phyloP scores from a whole-genome alignment of 1,140 invertebrate genomes.

The Drosophila trapezifrons region DNA sequence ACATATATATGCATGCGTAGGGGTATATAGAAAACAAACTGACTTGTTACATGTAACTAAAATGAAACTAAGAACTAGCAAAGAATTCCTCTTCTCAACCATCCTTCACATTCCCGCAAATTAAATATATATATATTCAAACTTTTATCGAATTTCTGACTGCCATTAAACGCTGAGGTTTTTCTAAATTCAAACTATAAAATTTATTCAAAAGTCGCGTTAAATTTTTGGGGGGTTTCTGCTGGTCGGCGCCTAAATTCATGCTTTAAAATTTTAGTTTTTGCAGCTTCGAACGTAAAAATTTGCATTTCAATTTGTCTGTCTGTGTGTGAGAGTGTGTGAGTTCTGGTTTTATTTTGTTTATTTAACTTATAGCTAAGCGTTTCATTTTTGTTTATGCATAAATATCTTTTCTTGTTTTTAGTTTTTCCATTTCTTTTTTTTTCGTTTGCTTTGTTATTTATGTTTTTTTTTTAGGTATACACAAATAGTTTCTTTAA shows the following conservation, averaged over 20 bases:
- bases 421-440: constrained; percentile 47
- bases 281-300: constrained; percentile 55
- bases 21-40: constrained; percentile 69
- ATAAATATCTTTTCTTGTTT: constrained; percentile 72
- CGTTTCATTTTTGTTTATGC: constrained; percentile 78
- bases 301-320: constrained; percentile 60
- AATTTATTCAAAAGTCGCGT: constrained; percentile 50
- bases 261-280: constrained; percentile 59
- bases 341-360: constrained; percentile 54
- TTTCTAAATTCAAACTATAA: constrained; percentile 64
- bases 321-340: constrained; percentile 36
- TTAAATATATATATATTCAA: constrained; percentile 20
- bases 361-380: constrained; percentile 80
- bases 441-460: constrained; percentile 43
- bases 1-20: constrained; percentile 41
- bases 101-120: constrained; percentile 18
- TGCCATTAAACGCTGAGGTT: constrained; percentile 25
- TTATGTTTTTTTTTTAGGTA: constrained; percentile 62
- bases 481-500: constrained; percentile 78
- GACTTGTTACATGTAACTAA: constrained; percentile 68
- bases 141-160: constrained; percentile 18
- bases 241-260: constrained; percentile 72
- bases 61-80: constrained; percentile 71
- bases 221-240: constrained; percentile 16
- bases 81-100: constrained; percentile 54